Conservation (phyloP, 2,888 invertebrate genomes). For the Pyralis farinalis region DNA sequence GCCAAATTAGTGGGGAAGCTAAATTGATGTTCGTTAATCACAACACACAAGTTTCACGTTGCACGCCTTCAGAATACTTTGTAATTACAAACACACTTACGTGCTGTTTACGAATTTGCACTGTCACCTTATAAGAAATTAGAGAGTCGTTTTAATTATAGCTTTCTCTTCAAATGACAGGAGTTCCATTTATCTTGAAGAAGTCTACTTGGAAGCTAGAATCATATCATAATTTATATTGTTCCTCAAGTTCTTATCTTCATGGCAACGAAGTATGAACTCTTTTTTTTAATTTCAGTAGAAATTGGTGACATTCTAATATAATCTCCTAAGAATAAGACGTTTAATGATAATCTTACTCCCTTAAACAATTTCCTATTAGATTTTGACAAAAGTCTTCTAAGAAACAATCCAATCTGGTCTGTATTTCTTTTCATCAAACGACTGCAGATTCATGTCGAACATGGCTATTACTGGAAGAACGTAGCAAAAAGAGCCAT, state of each 20-base stretch:
- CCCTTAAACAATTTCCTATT: slow-evolving; percentile 15
- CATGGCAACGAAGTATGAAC: too few species aligned
- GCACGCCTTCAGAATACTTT: slow-evolving; percentile 51
- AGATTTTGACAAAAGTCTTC: slow-evolving; percentile 11
- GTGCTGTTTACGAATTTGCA: slow-evolving; percentile 49
- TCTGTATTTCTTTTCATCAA: slow-evolving; percentile 23
- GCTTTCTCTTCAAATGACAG: slow-evolving; percentile 45
- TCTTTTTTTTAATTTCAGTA: too few species aligned
- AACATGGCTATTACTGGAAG: slow-evolving; percentile 54
- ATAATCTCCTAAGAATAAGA: too few species aligned
- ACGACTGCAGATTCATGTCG: slow-evolving; percentile 34
- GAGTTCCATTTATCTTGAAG: slow-evolving; percentile 3
- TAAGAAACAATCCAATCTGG: slow-evolving; percentile 21
- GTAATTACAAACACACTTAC: slow-evolving; percentile 58
- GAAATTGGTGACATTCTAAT: too few species aligned
- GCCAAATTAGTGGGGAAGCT: slow-evolving; percentile 61
- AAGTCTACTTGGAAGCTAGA: too few species aligned
- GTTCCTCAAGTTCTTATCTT: too few species aligned
- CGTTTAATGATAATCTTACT: too few species aligned
- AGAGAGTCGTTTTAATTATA: slow-evolving; percentile 64
- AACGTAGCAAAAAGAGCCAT: slow-evolving; percentile 60
- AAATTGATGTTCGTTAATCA: slow-evolving; percentile 44
- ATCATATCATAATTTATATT: too few species aligned
- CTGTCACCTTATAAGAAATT: slow-evolving; percentile 64
- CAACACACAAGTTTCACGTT: slow-evolving; percentile 49